Percentiles rank a stretch among this genome's conserved stretches.
Conservation (phyloP, 2,113 vertebrate genomes). For the Sciurus niger region DNA sequence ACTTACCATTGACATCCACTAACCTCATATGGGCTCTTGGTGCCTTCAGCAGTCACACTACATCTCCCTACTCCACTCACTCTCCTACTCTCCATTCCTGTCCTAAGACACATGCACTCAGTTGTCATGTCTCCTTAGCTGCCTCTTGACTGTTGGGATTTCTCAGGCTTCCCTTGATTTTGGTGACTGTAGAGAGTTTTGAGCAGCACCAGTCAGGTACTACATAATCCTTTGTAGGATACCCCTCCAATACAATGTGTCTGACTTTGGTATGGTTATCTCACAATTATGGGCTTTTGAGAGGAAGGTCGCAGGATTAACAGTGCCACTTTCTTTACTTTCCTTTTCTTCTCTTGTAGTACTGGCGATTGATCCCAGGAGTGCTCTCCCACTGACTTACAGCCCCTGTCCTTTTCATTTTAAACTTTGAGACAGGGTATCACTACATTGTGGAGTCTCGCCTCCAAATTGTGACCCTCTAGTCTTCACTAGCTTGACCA, state of each 20-base stretch:
- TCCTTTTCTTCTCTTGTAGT: too few relatives aligned
- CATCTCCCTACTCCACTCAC: not conserved
- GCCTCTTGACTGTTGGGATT: not conserved
- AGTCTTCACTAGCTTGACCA: too few relatives aligned
- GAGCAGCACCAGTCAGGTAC: not conserved
- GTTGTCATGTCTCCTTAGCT: too few relatives aligned
- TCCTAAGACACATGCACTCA: not conserved
- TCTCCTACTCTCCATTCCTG: not conserved
- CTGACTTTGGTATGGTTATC: not conserved
- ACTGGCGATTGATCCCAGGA: too few relatives aligned
- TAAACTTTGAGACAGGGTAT: too few relatives aligned
- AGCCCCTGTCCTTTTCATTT: too few relatives aligned
- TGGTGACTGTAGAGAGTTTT: not conserved
- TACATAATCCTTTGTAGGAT: not conserved
- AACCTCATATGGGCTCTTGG: not conserved
- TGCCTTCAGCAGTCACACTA: not conserved
- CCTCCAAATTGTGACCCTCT: too few relatives aligned
- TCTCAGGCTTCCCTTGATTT: not conserved
- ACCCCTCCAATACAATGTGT: not conserved
- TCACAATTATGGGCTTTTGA: not conserved
- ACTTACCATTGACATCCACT: not conserved
- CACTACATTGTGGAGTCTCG: too few relatives aligned
- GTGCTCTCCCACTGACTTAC: too few relatives aligned
- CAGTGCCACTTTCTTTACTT: not conserved
- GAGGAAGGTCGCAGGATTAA: not conserved